Base-by-base conservation (phyloP, 2,888 invertebrate species). In the Gymnosoma rotundatum region DNA sequence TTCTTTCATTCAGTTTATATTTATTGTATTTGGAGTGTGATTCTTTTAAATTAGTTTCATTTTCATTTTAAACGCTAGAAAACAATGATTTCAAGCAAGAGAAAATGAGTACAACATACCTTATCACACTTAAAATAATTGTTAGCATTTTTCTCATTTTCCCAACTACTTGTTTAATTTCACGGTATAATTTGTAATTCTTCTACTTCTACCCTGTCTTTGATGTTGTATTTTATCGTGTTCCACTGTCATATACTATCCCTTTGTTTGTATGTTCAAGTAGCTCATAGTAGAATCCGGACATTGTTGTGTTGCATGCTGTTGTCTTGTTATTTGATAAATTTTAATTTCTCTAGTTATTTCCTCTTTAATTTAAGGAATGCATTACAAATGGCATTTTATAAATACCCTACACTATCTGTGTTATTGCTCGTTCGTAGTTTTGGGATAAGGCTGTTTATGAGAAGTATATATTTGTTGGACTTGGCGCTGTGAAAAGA, bases 11-110 rank as follows among this genome's bases (percentile, higher is more conserved):
- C 25, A 42, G 20, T 70, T 50, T 66, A 20, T 45, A 42, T 75
- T 56, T 56, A 18, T n/a, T n/a, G n/a, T n/a, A n/a, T 69, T 25
- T 78, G 45, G 73, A 75, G 74, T 81, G 80, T 67, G 85, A 86
- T 83, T 87, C 69, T 84, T 88, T 86, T 86, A 87, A 88, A 88
- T 88, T 88, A 87, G 87, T 87, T 83, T 88, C 86, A 87, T 88
- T 88, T 88, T 87, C 88, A 88, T 88, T 88, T 87, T 86, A 88
- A 88, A 86, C 83, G 81, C 66, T 78, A 58, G 64, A 58, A 78
- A 83, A 82, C n/a, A 82, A 86, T 76, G 82, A 87, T 82, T 85
- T 86, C 63, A 75, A 79, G 75, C 83, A 85, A 32, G 52, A 70
- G 81, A 64, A 66, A 82, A 72, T 72, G 58, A 69, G n/a, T 45